Evolutionary conservation across 2,888 invertebrate genomes (phyloP), one percentile per base, ranked within the genome.

Genomic region (Papilio elwesi): DNA sequence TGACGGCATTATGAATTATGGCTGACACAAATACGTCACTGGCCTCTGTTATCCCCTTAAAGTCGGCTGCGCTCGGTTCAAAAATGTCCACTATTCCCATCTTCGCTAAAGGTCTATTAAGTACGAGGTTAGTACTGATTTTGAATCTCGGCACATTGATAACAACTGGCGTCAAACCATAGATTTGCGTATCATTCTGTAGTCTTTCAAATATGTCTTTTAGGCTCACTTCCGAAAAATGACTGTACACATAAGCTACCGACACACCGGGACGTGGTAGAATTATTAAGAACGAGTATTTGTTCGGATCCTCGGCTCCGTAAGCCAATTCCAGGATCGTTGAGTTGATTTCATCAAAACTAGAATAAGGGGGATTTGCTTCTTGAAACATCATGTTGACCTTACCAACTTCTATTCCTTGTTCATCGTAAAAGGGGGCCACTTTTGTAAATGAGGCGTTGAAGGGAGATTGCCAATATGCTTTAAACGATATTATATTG

Each of bases 311-410:
- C 43, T 87, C 95, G 26, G 89, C 86, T 71, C 95, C 95, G 77
- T 97, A 97, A 0, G 96, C 96, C 66, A 97, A 81, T 81, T 96
- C 96, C 0, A 97, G 81, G 0, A 95, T 94, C 77, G 95, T 94
- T 0, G 95, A 94, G 62, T 94, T 92, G 62, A 96, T 81, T 0
- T 89, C 85, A 26, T 90, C 87, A 16, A 95, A 87, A 73, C 93
- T 90, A 0, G 94, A 91, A 80, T 94, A 96, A 0, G 94, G 92
- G 73, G 95, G 95, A 59, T 90, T 83, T 0, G 92, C 94, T 76
- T 92, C 90, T 78, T 95, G 95, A 76, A 93, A 94, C 97, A 97
- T 97, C 96, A 97, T 97, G 74, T 95, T 94, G 0, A 96, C 96
- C 70, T 90, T 84, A 0, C 95, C 95, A 12, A 92, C 80, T 5